These are phyloP conservation scores for Macquaria australasica DNA, from an alignment of 2,113 vertebrate species.

Conservation along the genomic window DNA sequence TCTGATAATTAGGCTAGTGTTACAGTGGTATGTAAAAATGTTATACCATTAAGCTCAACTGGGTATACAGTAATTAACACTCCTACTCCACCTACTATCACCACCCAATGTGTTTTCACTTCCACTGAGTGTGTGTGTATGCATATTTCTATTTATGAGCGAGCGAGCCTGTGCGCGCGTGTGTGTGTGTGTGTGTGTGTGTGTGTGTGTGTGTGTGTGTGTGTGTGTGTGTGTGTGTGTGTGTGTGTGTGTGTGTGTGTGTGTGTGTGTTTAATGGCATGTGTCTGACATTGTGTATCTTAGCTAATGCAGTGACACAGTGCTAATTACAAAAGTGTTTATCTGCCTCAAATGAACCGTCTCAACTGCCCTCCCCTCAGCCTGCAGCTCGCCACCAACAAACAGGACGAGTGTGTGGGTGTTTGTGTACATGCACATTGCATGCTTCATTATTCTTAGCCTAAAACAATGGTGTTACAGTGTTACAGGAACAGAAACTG, in stretches of 20 bases:
- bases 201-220: too few species aligned
- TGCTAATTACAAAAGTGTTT: slow-evolving; percentile 11
- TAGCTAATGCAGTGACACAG: background rate
- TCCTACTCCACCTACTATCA: background rate
- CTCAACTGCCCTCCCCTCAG: background rate
- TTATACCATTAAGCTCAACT: background rate
- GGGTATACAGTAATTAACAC: background rate
- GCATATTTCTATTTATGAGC: background rate
- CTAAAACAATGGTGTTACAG: background rate
- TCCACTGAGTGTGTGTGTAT: background rate
- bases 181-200: too few species aligned
- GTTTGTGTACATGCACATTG: background rate
- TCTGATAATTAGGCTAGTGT: too few species aligned
- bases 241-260: too few species aligned
- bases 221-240: too few species aligned
- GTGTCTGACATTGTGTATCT: background rate
- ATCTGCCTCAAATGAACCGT: slow-evolving; percentile 20
- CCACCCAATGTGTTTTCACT: background rate
- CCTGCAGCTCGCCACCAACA: slow-evolving; percentile 8
- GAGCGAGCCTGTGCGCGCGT: too few species aligned
- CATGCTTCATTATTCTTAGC: background rate
- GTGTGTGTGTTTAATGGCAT: background rate
- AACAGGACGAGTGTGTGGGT: slow-evolving; percentile 2
- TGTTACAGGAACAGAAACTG: background rate
- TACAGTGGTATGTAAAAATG: too few species aligned